Conservation (phyloP, 2,797 vertebrate species). For the Psittacula derbiana region DNA sequence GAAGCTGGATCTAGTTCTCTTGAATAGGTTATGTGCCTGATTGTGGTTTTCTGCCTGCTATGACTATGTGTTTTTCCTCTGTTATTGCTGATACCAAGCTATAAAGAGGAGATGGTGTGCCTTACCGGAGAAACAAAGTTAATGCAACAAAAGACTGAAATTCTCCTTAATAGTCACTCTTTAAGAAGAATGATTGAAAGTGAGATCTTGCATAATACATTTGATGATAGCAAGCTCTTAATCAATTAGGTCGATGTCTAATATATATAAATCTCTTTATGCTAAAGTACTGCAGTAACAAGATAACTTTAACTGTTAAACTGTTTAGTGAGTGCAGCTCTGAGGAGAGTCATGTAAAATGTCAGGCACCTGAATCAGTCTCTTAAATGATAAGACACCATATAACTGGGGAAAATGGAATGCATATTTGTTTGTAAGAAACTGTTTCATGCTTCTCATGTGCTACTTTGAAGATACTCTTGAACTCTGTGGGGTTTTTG, state of each 20-base stretch:
- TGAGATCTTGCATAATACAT: fast-evolving
- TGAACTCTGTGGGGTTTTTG: neutral
- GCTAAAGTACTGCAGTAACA: neutral
- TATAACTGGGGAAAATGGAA: neutral
- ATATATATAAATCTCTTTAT: neutral
- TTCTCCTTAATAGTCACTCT: neutral
- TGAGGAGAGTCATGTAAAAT: neutral
- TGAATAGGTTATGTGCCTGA: neutral
- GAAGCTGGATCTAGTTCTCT: fast-evolving
- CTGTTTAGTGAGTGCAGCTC: neutral
- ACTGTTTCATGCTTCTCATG: neutral
- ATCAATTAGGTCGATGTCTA: neutral
- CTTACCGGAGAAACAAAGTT: neutral
- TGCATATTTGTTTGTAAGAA: neutral
- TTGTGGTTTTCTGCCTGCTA: neutral
- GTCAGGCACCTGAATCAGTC: neutral
- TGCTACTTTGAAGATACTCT: neutral
- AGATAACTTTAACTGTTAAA: neutral
- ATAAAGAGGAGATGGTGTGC: neutral
- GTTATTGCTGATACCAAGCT: neutral
- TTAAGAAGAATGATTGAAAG: neutral
- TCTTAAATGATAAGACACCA: neutral
- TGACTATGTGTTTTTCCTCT: neutral
- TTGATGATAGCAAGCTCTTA: neutral
- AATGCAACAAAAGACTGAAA: neutral